These are phyloP conservation scores for Bufo bufo DNA, from an alignment of 2,113 vertebrate species.

Conservation along the genomic window DNA sequence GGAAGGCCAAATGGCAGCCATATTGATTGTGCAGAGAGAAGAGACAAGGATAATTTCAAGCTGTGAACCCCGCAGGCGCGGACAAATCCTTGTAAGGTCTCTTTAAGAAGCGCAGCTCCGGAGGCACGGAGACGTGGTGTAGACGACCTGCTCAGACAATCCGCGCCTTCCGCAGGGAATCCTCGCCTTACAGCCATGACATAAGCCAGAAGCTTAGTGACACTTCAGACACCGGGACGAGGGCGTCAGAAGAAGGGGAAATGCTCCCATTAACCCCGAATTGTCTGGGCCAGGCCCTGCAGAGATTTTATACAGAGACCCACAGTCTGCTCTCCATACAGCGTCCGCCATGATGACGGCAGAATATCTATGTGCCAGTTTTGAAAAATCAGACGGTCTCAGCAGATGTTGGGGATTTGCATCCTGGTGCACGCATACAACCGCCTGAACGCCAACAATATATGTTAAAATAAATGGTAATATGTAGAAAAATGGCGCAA, in stretches of 20 bases:
- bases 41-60: background rate
- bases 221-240: background rate
- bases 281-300: background rate
- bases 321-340: too few species aligned
- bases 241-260: background rate
- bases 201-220: background rate
- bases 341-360: too few species aligned
- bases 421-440: too few species aligned
- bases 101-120: background rate
- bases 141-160: background rate
- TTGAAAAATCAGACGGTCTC: too few species aligned
- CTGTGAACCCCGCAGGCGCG: background rate
- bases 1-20: background rate
- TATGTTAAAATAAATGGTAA: too few species aligned
- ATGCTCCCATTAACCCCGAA: background rate
- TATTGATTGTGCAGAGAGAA: background rate
- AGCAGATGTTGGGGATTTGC: too few species aligned
- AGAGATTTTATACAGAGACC: background rate
- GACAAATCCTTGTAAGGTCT: slow-evolving; percentile 5
- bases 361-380: too few species aligned
- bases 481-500: too few species aligned
- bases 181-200: background rate
- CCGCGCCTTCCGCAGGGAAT: background rate
- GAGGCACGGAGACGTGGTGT: background rate
- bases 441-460: too few species aligned